These are phyloP conservation scores for Cisticola juncidis DNA, from an alignment of 2,113 vertebrate genomes.

Conservation along the genomic window DNA sequence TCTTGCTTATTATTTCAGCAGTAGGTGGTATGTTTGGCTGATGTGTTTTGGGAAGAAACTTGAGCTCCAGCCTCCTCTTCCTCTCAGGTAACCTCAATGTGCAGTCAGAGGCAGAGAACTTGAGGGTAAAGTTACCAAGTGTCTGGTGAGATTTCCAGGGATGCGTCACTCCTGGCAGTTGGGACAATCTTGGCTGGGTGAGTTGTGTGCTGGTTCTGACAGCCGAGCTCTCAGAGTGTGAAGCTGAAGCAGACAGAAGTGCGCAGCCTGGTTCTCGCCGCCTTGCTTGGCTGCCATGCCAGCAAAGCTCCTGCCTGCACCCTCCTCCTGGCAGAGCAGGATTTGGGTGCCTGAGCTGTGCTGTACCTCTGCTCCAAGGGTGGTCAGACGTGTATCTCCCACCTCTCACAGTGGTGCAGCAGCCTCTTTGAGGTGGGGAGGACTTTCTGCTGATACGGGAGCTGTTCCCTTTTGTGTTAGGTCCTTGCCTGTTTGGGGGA, in stretches of 20 bases:
- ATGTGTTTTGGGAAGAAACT: background rate
- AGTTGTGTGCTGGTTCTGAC: background rate
- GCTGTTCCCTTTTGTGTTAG: background rate
- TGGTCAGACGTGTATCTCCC: fast-evolving
- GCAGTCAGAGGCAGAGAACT: background rate
- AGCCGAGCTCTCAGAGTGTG: background rate
- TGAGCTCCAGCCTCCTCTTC: background rate
- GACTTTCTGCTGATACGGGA: background rate
- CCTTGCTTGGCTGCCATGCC: background rate
- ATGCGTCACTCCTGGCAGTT: background rate
- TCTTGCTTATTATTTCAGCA: background rate
- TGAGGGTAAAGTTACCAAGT: background rate
- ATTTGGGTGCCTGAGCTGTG: background rate
- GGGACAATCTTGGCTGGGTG: background rate
- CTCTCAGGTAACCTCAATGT: background rate
- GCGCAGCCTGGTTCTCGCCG: background rate
- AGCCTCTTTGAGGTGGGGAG: background rate
- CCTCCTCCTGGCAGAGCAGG: background rate
- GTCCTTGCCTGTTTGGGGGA: background rate
- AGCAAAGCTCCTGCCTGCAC: background rate
- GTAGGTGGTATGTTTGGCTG: background rate
- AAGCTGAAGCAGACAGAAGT: background rate
- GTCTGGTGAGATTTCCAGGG: background rate
- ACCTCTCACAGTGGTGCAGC: background rate
- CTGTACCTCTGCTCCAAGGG: background rate